These are phyloP conservation scores for Ashinkailepas kermadecensis DNA, from an alignment of 2,888 invertebrate genomes.

Conservation along the genomic window DNA sequence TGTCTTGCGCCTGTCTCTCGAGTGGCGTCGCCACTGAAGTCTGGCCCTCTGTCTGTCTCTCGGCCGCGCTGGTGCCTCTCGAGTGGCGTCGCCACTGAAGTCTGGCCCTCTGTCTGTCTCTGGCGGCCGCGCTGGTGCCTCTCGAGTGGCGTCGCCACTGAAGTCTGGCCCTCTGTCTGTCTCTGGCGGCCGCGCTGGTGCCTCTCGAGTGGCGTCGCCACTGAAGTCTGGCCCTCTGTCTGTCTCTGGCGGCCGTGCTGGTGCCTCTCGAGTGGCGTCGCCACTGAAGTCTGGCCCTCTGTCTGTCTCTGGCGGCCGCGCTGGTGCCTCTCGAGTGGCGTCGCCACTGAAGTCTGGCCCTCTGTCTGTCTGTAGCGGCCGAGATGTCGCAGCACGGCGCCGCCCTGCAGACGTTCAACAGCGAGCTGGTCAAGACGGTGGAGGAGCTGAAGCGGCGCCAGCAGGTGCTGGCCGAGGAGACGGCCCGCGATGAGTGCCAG, in stretches of 20 bases:
- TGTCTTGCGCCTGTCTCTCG: constrained; percentile 36
- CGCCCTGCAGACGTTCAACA: constrained; percentile 50
- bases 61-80: constrained; percentile 40
- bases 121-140: constrained; percentile 44
- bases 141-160: too few relatives aligned
- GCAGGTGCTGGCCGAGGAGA: constrained; percentile 25
- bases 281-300: too few relatives aligned
- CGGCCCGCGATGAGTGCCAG: constrained; percentile 13
- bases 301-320: constrained; percentile 38
- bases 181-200: too few relatives aligned
- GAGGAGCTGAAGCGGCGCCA: constrained; percentile 27
- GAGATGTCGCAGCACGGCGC: constrained; percentile 52
- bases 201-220: too few relatives aligned
- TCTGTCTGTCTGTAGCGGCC: background rate
- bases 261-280: too few relatives aligned
- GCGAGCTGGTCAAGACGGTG: constrained; percentile 52
- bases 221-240: too few relatives aligned
- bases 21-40: background rate
- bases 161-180: too few relatives aligned
- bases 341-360: background rate
- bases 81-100: background rate
- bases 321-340: constrained; percentile 34
- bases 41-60: background rate
- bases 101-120: background rate
- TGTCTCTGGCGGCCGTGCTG: too few relatives aligned